Base-by-base conservation (phyloP, 2,888 invertebrate genomes). In the Caenorhabditis imperialis region DNA sequence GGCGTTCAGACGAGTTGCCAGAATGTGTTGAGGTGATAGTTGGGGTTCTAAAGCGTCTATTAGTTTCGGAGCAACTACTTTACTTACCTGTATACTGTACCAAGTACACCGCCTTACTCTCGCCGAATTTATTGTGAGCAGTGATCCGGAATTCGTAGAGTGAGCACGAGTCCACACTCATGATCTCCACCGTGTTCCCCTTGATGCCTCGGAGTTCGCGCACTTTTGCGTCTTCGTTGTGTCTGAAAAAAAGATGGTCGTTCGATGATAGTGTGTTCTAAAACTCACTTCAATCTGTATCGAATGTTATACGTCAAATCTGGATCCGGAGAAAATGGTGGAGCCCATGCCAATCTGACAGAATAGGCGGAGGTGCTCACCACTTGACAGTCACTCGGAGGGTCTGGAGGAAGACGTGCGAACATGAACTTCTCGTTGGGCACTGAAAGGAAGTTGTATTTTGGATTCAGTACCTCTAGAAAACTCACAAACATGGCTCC, bases 401-500 rank as follows among this genome's bases (percentile, higher is more conserved):
- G 86, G 53, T 87, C 87, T n/a, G 87, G 87, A 14, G 87, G 81
- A 22, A 81, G 75, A 30, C 87, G 82, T 18, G 86, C 87, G 57
- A 87, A 86, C 85, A 87, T 83, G 69, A 87, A 86, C 53, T 86
- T 81, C 10, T 84, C 86, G 54, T 86, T 84, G 18, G 86, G 85
- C 38, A 87, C 86, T 86, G 65, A 40, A 82, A 63, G 22, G 6
- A 35, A n/a, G 42, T 20, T 18, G 12, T 20, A 10, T 18, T 20
- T 44, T 20, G 14, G 18, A 6, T 40, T 6, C 40, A 40, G 6
- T 6, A 40, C 14, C 8, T 40, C 4, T 40, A 18, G n/a, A 18
- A 14, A 16, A 74, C 83, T 78, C 55, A 85, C 85, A 77, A 48
- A 85, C 81, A 74, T 85, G 81, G 53, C 81, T 82, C 37, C 83